Evolutionary conservation across 1,140 invertebrate species (phyloP), one percentile per base, ranked within the genome.

Genomic region (Archivesica marissinica): DNA sequence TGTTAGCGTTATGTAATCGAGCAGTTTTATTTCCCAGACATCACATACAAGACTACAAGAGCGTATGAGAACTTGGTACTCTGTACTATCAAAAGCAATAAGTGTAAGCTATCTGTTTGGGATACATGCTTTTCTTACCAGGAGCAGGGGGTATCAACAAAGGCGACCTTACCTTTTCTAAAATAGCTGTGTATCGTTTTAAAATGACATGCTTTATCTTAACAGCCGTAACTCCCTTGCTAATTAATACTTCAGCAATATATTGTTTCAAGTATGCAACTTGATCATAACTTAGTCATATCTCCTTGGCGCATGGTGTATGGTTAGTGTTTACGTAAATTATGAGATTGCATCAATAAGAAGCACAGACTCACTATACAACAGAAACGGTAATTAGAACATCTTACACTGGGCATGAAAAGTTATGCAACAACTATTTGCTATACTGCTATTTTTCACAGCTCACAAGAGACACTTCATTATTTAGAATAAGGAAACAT

Each of bases 161-260:
- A n/a, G 33, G 30, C 28, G 79, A 70, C 79, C 79, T 59, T 30
- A 44, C 23, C 64, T 81, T 72, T 68, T 72, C 64, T 72, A 66
- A 72, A 66, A 68, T 39, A 50, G 77, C 35, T 81, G n/a, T 72
- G 68, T 47, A 72, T 70, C 79, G 70, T 66, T 68, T 81, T 81
- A 81, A 81, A 52, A 66, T 81, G 79, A 81, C 79, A 64, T 50
- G n/a, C n/a, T 11, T 39, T 81, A 81, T 81, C 79, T 81, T 23
- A 81, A 81, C 64, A 54, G 28, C 44, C 47, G 72, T 68, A 54
- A 81, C 79, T 81, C 66, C 23, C 47, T 39, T n/a, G 17, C 79
- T 81, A 81, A 81, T 81, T 81, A 81, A 66, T 52, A 33, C 33
- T 56, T 39, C 25, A 72, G 41, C 38, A 56, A 52, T 72, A 68